Conservation (phyloP, 2,797 vertebrate genomes). For the Fratercula arctica region DNA sequence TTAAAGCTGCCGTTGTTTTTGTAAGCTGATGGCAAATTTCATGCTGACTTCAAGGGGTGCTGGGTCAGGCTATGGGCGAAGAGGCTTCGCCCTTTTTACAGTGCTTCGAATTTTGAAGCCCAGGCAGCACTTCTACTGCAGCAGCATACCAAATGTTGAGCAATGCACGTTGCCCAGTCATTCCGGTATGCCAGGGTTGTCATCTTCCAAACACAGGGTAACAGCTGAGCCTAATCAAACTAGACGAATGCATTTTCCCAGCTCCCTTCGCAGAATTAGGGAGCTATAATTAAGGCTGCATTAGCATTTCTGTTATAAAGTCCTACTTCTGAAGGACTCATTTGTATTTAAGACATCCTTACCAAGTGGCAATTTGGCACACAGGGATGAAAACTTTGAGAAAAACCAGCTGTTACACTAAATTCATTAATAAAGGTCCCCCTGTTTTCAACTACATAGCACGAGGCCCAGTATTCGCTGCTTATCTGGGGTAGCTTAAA, state of each 20-base stretch:
- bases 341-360: background rate
- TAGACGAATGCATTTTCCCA: conserved; percentile 14
- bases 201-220: conserved; percentile 2
- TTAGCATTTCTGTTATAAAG: background rate
- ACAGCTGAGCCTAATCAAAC: conserved; percentile 31
- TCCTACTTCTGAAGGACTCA: background rate
- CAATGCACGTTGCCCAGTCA: background rate
- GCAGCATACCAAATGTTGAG: background rate
- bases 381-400: background rate
- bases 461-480: background rate
- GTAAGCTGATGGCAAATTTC: background rate
- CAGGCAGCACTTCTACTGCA: no score
- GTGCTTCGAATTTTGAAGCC: background rate
- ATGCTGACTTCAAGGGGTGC: background rate
- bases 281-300: background rate
- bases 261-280: background rate
- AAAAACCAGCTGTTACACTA: background rate
- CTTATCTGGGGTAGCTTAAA: background rate
- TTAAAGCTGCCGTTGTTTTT: background rate
- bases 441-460: background rate
- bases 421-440: background rate
- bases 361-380: background rate
- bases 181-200: background rate
- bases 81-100: background rate
- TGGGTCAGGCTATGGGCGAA: background rate